Percentiles rank a stretch among this genome's conserved stretches.
Evolutionary conservation across 2,113 vertebrate species (phyloP).

Genomic region (Cathartes aura): DNA sequence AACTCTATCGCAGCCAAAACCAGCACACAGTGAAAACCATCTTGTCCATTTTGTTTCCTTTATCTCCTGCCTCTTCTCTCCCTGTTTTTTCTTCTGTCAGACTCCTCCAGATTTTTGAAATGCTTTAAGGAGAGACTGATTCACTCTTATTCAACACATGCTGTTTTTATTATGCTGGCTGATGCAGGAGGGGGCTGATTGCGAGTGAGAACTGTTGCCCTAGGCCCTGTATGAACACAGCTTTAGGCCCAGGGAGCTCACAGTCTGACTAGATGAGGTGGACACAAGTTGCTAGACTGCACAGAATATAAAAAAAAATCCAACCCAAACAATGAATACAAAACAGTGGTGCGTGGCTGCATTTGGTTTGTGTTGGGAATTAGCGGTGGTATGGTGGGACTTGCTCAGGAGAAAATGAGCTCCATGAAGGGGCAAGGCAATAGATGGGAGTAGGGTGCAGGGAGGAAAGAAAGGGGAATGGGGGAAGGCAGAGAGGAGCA

Average conservation of each 20-base stretch:
- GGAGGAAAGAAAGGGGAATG: not conserved
- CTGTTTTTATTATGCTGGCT: not conserved
- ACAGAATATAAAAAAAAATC: not conserved
- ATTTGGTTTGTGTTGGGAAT: not conserved
- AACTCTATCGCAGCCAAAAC: too few relatives aligned
- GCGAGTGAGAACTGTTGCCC: fast-evolving
- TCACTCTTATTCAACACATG: not conserved
- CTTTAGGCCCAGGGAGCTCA: fast-evolving
- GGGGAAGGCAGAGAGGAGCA: not conserved
- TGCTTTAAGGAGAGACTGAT: not conserved
- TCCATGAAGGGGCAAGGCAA: fast-evolving
- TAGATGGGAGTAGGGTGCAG: not conserved
- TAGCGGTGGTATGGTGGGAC: not conserved
- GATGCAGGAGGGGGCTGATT: not conserved
- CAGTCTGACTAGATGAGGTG: not conserved
- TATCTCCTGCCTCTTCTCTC: not conserved
- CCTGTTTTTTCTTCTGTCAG: not conserved
- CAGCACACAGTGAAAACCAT: not conserved
- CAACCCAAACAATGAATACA: not conserved
- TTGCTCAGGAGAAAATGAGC: not conserved
- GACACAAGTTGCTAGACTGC: not conserved
- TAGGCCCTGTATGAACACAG: not conserved
- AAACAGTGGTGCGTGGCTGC: not conserved
- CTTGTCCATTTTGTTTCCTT: not conserved
- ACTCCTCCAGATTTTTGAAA: not conserved